These are phyloP conservation scores for Pantherophis vulpinus DNA, from an alignment of 2,797 vertebrate genomes.

Conservation along the genomic window DNA sequence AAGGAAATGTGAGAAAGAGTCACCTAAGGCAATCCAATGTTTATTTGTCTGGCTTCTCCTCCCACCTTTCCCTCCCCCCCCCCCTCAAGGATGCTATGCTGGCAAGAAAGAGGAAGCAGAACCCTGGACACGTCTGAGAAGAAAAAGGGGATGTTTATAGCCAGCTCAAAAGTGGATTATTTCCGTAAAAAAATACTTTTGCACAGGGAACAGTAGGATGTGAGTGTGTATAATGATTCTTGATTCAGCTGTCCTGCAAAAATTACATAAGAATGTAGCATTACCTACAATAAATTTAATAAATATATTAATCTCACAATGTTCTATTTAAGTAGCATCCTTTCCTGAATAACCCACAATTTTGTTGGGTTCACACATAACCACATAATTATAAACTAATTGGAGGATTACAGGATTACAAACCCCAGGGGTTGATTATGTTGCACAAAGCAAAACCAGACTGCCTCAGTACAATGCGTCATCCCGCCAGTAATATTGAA, in stretches of 20 bases:
- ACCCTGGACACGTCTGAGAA: neutral
- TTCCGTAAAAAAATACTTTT: neutral
- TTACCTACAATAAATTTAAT: neutral
- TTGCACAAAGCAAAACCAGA: neutral
- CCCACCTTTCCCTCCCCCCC: too few species aligned
- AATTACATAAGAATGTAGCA: neutral
- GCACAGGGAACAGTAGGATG: neutral
- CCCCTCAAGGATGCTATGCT: neutral
- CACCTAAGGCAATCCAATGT: neutral
- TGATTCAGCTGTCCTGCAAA: neutral
- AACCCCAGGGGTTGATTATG: neutral
- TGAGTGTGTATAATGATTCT: neutral
- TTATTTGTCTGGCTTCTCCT: neutral
- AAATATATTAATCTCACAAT: neutral
- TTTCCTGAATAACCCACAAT: neutral
- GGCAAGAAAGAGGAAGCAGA: accelerated
- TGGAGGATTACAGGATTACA: neutral
- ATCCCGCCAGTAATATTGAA: neutral
- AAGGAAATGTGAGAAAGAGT: conserved; percentile 18
- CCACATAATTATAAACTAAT: neutral
- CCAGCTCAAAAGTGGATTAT: neutral
- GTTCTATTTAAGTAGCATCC: neutral
- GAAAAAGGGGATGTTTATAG: neutral
- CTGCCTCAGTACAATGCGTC: neutral
- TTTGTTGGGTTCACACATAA: neutral